These are phyloP conservation scores for Frieseomelitta varia DNA, from an alignment of 1,140 invertebrate genomes.

Conservation along the genomic window DNA sequence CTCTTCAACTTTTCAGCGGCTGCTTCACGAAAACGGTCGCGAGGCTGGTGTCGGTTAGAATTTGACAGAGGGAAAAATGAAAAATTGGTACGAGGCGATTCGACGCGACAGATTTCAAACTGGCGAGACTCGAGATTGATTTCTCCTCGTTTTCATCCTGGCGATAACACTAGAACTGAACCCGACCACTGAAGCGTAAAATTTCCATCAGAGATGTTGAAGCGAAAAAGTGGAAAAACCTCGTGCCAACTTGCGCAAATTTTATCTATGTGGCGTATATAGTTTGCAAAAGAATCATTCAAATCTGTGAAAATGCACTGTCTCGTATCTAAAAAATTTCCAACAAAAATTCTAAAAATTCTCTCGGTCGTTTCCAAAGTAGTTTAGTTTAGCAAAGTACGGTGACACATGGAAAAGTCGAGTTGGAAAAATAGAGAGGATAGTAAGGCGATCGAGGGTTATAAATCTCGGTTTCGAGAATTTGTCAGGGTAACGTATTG, in stretches of 20 bases:
- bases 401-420: slow-evolving; percentile 36
- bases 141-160: not conserved
- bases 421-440: slow-evolving; percentile 8
- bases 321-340: too few relatives aligned
- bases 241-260: too few relatives aligned
- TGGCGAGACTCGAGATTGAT: not conserved
- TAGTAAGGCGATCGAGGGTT: slow-evolving; percentile 14
- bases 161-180: not conserved
- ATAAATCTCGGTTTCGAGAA: slow-evolving; percentile 72
- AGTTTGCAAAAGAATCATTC: too few relatives aligned
- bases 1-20: not conserved
- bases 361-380: not conserved
- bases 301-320: too few relatives aligned
- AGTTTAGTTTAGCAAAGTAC: not conserved
- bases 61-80: not conserved
- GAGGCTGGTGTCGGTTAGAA: slow-evolving; percentile 1
- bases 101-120: not conserved
- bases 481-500: slow-evolving; percentile 70
- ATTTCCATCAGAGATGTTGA: too few relatives aligned
- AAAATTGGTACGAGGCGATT: not conserved
- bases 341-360: too few relatives aligned
- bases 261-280: too few relatives aligned
- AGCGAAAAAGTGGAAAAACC: too few relatives aligned
- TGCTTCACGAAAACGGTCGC: not conserved
- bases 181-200: not conserved